phyloP scores from a whole-genome alignment of 2,797 vertebrate species.

The Eleutherodactylus coqui region DNA sequence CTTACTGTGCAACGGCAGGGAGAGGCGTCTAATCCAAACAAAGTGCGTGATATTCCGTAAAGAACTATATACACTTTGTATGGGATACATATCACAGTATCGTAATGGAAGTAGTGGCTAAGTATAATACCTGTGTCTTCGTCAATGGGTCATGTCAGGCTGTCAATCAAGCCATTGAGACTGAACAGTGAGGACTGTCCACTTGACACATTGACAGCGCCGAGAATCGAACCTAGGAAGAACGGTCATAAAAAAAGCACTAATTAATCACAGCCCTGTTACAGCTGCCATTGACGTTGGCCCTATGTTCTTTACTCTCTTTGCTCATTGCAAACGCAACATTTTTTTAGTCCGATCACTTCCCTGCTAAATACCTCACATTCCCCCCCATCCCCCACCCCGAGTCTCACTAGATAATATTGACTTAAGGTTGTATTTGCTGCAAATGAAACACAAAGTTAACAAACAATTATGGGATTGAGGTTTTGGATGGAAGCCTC shows the following conservation, averaged over 20 bases:
- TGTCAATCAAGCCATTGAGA: no score
- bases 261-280: not conserved
- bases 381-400: slow-evolving; percentile 9
- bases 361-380: slow-evolving; percentile 18
- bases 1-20: no score
- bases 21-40: no score
- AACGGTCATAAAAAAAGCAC: not conserved
- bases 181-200: no score
- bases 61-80: no score
- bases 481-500: slow-evolving; percentile 25
- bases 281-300: not conserved
- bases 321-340: not conserved
- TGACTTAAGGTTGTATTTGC: slow-evolving; percentile 46
- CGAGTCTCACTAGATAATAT: slow-evolving; percentile 45
- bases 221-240: no score
- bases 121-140: no score
- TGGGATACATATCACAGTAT: no score
- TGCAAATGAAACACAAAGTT: slow-evolving; percentile 39
- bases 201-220: no score
- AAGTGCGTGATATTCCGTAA: no score
- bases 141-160: no score
- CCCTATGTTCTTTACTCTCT: not conserved
- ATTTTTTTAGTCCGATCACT: slow-evolving; percentile 7
- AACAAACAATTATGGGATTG: slow-evolving; percentile 46
- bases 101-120: no score